These are phyloP conservation scores for Poecilia wingei DNA, from an alignment of 2,797 vertebrate genomes.

Conservation along the genomic window DNA sequence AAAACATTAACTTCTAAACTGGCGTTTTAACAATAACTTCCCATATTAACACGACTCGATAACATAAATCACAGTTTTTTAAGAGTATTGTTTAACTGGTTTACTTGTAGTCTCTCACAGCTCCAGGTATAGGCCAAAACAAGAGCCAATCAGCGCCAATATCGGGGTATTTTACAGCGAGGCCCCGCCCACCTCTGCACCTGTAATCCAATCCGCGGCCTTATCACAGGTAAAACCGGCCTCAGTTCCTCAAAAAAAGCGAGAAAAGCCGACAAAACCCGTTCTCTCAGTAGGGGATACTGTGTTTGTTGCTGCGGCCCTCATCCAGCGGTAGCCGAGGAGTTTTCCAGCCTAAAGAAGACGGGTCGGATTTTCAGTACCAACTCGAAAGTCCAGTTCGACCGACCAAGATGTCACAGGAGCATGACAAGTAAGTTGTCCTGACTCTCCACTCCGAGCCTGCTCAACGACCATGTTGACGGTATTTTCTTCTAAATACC, in stretches of 20 bases:
- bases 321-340: constrained; percentile 76
- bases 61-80: constrained; percentile 46
- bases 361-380: constrained; percentile 92
- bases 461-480: constrained; percentile 39
- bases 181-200: constrained; percentile 70
- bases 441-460: constrained; percentile 66
- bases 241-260: constrained; percentile 87
- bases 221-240: constrained; percentile 87
- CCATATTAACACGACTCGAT: background rate
- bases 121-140: constrained; percentile 43
- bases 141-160: constrained; percentile 67
- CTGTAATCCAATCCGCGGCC: constrained; percentile 85
- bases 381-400: constrained; percentile 98
- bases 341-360: constrained; percentile 81
- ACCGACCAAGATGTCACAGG: constrained; percentile 97
- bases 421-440: constrained; percentile 97
- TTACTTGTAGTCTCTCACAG: constrained; percentile 8
- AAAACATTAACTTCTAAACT: background rate
- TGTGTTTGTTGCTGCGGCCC: constrained; percentile 79
- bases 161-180: constrained; percentile 63
- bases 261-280: constrained; percentile 96
- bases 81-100: constrained; percentile 15
- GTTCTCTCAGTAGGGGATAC: constrained; percentile 84
- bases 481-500: constrained; percentile 38
- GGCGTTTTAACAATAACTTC: background rate